Percentiles rank a stretch among this genome's conserved stretches.
phyloP scores from a whole-genome alignment of 2,888 invertebrate genomes.

The Ophion costatus region DNA sequence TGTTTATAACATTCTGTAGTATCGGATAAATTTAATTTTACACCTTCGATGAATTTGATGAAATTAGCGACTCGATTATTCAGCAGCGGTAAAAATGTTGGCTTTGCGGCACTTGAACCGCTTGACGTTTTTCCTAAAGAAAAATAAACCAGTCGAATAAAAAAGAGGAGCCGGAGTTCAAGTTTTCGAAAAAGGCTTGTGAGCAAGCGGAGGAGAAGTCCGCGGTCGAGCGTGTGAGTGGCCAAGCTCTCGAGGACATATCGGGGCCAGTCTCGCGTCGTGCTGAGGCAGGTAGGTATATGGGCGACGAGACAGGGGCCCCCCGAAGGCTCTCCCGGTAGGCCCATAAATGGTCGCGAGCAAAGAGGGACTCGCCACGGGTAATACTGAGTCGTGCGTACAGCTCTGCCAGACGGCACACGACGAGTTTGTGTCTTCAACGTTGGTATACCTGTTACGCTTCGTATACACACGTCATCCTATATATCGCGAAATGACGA shows the following conservation, averaged over 20 bases:
- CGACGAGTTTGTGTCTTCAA: slow-evolving; percentile 37
- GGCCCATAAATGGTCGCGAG: slow-evolving; percentile 66
- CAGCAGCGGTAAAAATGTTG: background rate
- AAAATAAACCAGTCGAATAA: background rate
- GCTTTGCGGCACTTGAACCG: background rate
- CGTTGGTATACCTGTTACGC: slow-evolving; percentile 18
- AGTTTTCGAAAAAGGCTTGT: slow-evolving; percentile 29
- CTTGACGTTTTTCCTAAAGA: background rate
- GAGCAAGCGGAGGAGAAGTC: slow-evolving; percentile 22
- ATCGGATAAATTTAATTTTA: too few species aligned
- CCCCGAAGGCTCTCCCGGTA: slow-evolving; percentile 52
- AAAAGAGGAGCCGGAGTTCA: slow-evolving; percentile 1
- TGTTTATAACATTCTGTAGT: too few species aligned
- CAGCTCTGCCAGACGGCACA: slow-evolving; percentile 33
- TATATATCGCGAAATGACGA: slow-evolving; percentile 44
- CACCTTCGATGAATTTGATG: too few species aligned
- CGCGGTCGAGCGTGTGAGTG: slow-evolving; percentile 25
- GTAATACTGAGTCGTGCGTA: slow-evolving; percentile 58
- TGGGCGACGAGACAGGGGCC: slow-evolving; percentile 20
- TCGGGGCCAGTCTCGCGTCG: slow-evolving; percentile 44
- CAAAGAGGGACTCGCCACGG: slow-evolving; percentile 59
- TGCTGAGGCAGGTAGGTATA: slow-evolving; percentile 19
- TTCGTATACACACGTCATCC: slow-evolving; percentile 2
- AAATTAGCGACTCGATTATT: too few species aligned
- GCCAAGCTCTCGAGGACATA: slow-evolving; percentile 54